Conservation (phyloP, 2,113 vertebrate genomes). For the Ginglymostoma cirratum region DNA sequence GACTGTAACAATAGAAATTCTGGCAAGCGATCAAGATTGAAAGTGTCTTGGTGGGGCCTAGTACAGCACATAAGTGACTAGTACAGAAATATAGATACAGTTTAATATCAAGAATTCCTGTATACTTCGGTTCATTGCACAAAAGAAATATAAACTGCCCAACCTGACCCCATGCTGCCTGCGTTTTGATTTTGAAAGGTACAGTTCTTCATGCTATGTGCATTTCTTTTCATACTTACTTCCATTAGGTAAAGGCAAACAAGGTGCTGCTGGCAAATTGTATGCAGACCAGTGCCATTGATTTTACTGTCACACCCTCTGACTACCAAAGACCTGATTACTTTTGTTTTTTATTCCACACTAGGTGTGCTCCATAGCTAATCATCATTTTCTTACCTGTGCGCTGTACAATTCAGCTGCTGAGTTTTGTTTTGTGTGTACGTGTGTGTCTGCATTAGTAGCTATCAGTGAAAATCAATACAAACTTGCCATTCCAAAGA, state of each 20-base stretch:
- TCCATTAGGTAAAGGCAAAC: background rate
- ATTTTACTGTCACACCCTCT: background rate
- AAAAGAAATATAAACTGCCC: background rate
- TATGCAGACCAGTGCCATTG: background rate
- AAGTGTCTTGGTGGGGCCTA: conserved; percentile 4
- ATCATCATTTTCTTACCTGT: background rate
- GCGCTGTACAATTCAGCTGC: background rate
- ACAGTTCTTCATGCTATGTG: background rate
- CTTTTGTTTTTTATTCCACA: background rate
- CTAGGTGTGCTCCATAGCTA: background rate
- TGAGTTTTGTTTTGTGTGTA: background rate
- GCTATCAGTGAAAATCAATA: background rate
- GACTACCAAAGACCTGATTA: conserved; percentile 12
- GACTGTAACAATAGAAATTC: conserved; percentile 4
- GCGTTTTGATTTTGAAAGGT: background rate
- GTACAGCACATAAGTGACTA: background rate
- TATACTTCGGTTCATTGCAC: background rate
- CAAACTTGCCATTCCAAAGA: background rate
- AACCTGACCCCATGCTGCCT: background rate
- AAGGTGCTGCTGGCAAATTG: background rate
- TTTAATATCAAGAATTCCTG: background rate
- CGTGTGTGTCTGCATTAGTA: background rate
- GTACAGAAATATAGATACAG: background rate
- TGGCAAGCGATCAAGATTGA: background rate
- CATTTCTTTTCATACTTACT: background rate